These are phyloP conservation scores for Laterallus jamaicensis DNA, from an alignment of 2,113 vertebrate species.

Conservation along the genomic window DNA sequence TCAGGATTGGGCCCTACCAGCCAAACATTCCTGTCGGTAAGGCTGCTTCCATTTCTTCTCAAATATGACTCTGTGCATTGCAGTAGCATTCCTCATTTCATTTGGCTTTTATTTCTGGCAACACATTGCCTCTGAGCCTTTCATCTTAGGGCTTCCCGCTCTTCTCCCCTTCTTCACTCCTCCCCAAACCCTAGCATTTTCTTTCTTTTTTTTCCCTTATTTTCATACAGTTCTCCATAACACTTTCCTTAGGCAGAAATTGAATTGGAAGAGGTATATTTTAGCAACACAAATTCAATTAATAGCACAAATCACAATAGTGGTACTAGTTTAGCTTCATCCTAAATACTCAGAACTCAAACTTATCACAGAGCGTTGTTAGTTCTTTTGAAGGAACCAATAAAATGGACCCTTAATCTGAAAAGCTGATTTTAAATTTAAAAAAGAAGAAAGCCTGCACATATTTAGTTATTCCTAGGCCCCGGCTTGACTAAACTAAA, in stretches of 20 bases:
- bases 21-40: slow-evolving; percentile 90
- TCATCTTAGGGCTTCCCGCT: slow-evolving; percentile 23
- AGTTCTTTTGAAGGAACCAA: neutral
- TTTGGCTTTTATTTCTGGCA: slow-evolving; percentile 41
- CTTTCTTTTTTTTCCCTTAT: neutral
- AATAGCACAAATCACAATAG: neutral
- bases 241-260: slow-evolving; percentile 48
- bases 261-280: neutral
- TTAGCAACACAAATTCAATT: slow-evolving; percentile 1
- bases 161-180: neutral
- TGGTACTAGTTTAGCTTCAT: neutral
- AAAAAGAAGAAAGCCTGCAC: neutral
- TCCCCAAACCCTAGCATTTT: neutral
- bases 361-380: neutral
- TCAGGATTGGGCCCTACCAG: slow-evolving; percentile 84
- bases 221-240: slow-evolving; percentile 27
- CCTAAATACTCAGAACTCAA: neutral
- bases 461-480: neutral
- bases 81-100: slow-evolving; percentile 48
- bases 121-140: neutral
- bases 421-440: neutral
- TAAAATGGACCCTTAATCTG: slow-evolving; percentile 24
- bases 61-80: neutral
- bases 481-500: slow-evolving; percentile 49
- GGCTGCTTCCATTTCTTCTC: slow-evolving; percentile 34